phyloP scores from a whole-genome alignment of 2,113 vertebrate genomes.

The Xiphophorus maculatus region DNA sequence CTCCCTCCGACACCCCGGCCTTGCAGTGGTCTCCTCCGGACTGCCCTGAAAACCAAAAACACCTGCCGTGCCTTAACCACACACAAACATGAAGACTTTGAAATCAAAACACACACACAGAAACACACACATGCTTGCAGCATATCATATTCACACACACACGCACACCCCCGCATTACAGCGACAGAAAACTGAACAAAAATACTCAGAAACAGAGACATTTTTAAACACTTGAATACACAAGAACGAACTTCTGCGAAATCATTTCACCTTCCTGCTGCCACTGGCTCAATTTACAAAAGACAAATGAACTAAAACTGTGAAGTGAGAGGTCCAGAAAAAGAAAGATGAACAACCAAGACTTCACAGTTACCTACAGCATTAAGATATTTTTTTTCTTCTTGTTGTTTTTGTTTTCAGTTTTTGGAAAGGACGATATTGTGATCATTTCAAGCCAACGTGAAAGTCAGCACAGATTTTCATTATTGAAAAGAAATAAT shows the following conservation, averaged over 20 bases:
- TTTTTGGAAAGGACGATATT: constrained; percentile 19
- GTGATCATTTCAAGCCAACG: constrained; percentile 18
- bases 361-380: constrained; percentile 55
- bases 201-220: constrained; percentile 50
- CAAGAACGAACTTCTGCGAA: constrained; percentile 27
- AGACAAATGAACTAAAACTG: constrained; percentile 49
- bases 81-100: constrained; percentile 64
- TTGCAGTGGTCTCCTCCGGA: constrained; percentile 97
- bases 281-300: constrained; percentile 62
- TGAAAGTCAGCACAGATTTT: constrained; percentile 86
- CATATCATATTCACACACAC: constrained; percentile 11
- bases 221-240: constrained; percentile 54
- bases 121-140: constrained; percentile 28
- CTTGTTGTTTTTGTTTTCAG: constrained; percentile 1
- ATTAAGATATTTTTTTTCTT: constrained; percentile 28
- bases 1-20: constrained; percentile 92
- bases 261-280: constrained; percentile 64
- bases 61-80: constrained; percentile 97
- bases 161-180: constrained; percentile 17
- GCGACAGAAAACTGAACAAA: constrained; percentile 56
- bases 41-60: constrained; percentile 99
- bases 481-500: constrained; percentile 46
- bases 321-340: constrained; percentile 39
- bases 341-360: constrained; percentile 39
- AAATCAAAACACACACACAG: constrained; percentile 28